phyloP scores from a whole-genome alignment of 2,888 invertebrate genomes.

The Eristalis arbustorum region DNA sequence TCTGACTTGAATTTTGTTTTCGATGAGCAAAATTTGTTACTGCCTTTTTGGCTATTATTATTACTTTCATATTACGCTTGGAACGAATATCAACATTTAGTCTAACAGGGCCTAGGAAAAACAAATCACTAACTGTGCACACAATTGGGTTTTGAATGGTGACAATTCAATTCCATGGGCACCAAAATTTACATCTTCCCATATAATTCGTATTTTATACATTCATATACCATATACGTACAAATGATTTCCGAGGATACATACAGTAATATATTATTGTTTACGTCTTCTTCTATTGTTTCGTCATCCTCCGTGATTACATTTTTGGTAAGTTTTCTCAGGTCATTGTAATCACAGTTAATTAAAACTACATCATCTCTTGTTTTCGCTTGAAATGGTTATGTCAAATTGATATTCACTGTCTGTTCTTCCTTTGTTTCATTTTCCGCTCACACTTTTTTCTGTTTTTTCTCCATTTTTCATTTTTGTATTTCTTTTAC shows the following conservation, averaged over 20 bases:
- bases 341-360: constrained; percentile 25
- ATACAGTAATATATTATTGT: background rate
- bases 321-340: constrained; percentile 3
- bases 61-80: too few species aligned
- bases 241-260: background rate
- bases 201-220: too few species aligned
- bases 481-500: background rate
- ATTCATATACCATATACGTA: too few species aligned
- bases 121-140: too few species aligned
- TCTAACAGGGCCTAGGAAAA: too few species aligned
- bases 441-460: constrained; percentile 3
- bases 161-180: too few species aligned
- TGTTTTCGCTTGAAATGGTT: constrained; percentile 1
- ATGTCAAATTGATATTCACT: constrained; percentile 23
- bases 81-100: too few species aligned
- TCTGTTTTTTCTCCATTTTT: background rate
- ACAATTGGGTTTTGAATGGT: too few species aligned
- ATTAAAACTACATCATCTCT: constrained; percentile 24
- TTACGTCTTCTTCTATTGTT: background rate
- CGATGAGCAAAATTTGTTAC: too few species aligned
- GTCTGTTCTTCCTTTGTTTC: constrained; percentile 8
- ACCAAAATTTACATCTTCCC: too few species aligned
- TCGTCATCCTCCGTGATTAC: background rate
- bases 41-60: too few species aligned
- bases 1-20: too few species aligned